Evolutionary conservation across 2,113 vertebrate genomes (phyloP).

Genomic region (Aythya baeri): DNA sequence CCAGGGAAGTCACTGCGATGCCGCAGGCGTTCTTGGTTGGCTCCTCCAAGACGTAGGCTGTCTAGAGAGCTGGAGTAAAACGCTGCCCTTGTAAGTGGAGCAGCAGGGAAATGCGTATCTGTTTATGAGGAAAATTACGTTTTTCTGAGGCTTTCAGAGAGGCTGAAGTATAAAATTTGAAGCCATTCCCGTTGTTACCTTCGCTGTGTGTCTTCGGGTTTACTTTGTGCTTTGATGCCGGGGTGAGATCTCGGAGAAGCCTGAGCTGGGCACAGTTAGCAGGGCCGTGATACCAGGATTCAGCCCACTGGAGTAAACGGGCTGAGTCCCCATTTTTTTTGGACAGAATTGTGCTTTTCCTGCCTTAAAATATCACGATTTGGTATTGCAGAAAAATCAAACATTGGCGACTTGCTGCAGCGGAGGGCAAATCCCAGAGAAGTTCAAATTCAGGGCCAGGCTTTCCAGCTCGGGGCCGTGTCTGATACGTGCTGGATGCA

Average conservation of each 20-base stretch:
- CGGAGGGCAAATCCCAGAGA: neutral
- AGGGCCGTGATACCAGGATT: neutral
- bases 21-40: neutral
- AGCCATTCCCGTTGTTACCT: neutral
- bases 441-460: neutral
- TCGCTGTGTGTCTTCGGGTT: neutral
- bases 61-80: neutral
- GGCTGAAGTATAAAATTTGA: neutral
- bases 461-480: neutral
- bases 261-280: neutral
- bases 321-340: neutral
- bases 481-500: rapidly evolving
- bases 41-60: neutral
- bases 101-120: rapidly evolving
- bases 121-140: neutral
- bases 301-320: neutral
- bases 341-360: neutral
- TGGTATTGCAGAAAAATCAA: neutral
- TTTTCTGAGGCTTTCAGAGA: neutral
- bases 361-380: neutral
- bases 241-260: neutral
- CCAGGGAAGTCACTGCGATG: neutral
- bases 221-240: neutral
- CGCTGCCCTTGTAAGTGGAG: neutral
- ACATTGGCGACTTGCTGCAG: neutral